Evolutionary conservation across 2,113 vertebrate genomes (phyloP).

Genomic region (Dipodomys ordii): DNA sequence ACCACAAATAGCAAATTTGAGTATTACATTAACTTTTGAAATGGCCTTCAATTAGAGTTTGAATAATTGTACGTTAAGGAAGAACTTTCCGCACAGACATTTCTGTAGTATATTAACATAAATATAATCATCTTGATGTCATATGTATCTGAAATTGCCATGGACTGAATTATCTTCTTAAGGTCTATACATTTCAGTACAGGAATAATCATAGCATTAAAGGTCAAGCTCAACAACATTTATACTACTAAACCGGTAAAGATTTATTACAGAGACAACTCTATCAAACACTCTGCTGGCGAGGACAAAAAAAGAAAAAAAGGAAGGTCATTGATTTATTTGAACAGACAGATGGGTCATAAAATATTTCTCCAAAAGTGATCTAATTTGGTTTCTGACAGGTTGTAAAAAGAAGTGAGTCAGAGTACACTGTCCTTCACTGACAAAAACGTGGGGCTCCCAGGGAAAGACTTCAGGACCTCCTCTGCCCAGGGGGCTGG

Average conservation of each 20-base stretch:
- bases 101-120: constrained; percentile 19
- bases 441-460: neutral
- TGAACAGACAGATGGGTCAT: constrained; percentile 64
- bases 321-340: constrained; percentile 66
- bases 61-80: constrained; percentile 34
- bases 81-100: neutral
- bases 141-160: neutral
- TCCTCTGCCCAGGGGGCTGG: neutral
- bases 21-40: constrained; percentile 7
- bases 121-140: constrained; percentile 58
- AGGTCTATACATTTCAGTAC: constrained; percentile 3
- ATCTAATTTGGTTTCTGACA: constrained; percentile 62
- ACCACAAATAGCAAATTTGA: neutral
- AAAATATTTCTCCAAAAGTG: constrained; percentile 61
- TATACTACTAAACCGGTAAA: constrained; percentile 30
- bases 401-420: constrained; percentile 55
- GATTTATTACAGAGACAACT: constrained; percentile 40
- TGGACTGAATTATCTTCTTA: constrained; percentile 6
- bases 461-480: neutral
- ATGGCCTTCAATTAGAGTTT: constrained; percentile 47
- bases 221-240: neutral
- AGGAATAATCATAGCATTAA: constrained; percentile 36
- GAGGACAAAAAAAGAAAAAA: neutral
- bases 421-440: constrained; percentile 5
- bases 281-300: constrained; percentile 45